Percentiles rank a stretch among this genome's conserved stretches.
Conservation (phyloP, 2,888 invertebrate species). For the Nemurella pictetii region DNA sequence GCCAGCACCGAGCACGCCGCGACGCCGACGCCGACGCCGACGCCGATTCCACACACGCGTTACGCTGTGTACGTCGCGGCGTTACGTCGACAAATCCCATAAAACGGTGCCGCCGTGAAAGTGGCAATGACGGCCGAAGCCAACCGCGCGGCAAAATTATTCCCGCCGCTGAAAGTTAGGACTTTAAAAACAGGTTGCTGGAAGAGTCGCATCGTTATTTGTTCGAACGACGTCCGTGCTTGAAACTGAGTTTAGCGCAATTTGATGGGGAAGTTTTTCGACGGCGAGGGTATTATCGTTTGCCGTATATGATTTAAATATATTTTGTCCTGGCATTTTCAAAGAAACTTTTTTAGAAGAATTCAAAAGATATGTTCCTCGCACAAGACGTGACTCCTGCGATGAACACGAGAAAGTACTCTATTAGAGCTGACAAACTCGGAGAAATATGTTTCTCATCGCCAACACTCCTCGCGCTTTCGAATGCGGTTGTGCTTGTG, state of each 20-base stretch:
- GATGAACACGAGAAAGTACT: neutral
- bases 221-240: neutral
- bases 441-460: too few species aligned
- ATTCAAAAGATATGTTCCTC: too few species aligned
- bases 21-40: neutral
- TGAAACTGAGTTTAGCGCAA: neutral
- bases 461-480: too few species aligned
- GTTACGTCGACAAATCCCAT: neutral
- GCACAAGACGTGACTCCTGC: neutral
- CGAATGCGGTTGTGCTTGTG: too few species aligned
- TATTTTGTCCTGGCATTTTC: neutral
- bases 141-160: slow-evolving; percentile 12
- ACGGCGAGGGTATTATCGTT: neutral
- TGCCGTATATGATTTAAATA: neutral
- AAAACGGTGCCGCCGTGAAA: neutral
- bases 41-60: neutral
- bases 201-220: neutral
- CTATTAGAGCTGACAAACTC: too few species aligned
- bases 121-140: neutral
- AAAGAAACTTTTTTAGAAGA: neutral
- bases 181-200: neutral
- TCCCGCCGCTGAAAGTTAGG: neutral
- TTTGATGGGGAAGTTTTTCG: neutral
- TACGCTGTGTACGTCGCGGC: too few species aligned
- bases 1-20: neutral